Base-by-base conservation (phyloP, 2,113 vertebrate species). In the Gorsachius goisagi region DNA sequence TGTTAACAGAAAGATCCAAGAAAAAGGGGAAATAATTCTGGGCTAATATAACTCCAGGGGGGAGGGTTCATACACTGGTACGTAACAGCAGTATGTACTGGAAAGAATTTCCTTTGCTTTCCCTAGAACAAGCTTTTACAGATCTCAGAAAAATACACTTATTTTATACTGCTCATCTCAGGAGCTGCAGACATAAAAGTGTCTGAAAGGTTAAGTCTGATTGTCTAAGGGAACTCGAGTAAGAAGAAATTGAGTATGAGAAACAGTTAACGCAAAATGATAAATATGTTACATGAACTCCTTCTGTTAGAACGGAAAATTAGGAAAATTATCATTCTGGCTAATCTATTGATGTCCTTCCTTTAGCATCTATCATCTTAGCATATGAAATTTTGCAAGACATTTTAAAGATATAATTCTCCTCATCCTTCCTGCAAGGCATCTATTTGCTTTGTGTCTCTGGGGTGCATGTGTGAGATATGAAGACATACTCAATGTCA, bases 281-380 rank as follows among this genome's bases (percentile, higher is more conserved):
- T 58, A 87, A 41, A 81, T 39, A 45, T 8, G 10, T 62, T 41
- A 50, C 30, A 53, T 6, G 20, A 89, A 15, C 5, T 6, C 60
- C 21, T 41, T 30, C 45, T 63, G 21, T 37, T 56, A 77, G 10
- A 75, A 75, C 33, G 21, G 47, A 66, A 82, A 52, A 69, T 18
- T 7, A 47, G 45, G 62, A 69, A 33, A 44, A 77, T 15, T 52
- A 47, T 23, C 14, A 62, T 71, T 71, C 55, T 49, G 45, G 9
- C 15, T 60, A 68, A 32, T 9, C 41, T 55, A 67, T 23, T 21
- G 23, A 30, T 12, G 67, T 73, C 80, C 88, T 93, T 95, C 94
- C 82, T 95, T 96, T 89, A 76, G 74, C 72, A 85, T 27, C 39
- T 90, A 69, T 89, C 47, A 93, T 71, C n/a, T 78, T 78, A 14